Conservation (phyloP, 2,113 vertebrate genomes). For the Xyliphius kryptos region DNA sequence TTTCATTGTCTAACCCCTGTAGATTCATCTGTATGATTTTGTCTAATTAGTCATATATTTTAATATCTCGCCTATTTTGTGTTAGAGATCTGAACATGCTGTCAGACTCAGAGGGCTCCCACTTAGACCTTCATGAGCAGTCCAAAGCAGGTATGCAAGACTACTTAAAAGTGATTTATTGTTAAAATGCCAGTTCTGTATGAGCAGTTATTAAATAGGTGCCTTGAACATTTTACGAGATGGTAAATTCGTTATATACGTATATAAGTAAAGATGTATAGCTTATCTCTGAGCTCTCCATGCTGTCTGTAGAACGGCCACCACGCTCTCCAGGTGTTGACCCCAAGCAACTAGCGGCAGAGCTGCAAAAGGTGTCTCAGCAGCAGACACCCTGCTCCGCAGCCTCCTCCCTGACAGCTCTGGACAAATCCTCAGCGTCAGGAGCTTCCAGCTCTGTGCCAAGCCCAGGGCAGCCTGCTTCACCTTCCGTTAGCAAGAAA, state of each 20-base stretch:
- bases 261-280: no score
- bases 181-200: no score
- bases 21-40: no score
- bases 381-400: conserved; percentile 77
- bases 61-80: no score
- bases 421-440: conserved; percentile 75
- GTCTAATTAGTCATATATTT: no score
- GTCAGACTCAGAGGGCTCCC: conserved; percentile 76
- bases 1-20: no score
- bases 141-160: conserved; percentile 58
- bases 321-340: conserved; percentile 92
- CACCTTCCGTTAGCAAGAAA: conserved; percentile 91
- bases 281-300: no score
- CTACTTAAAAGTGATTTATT: no score
- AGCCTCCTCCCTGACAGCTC: conserved; percentile 45
- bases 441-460: conserved; percentile 76
- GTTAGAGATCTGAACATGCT: conserved; percentile 92
- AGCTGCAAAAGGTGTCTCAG: conserved; percentile 95
- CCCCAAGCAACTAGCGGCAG: conserved; percentile 92
- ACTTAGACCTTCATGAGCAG: conserved; percentile 82
- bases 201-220: no score
- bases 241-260: no score
- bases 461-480: conserved; percentile 89
- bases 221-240: no score
- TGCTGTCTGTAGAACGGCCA: conserved; percentile 49